These are phyloP conservation scores for Cettia cetti DNA, from an alignment of 2,113 vertebrate species.

Conservation along the genomic window DNA sequence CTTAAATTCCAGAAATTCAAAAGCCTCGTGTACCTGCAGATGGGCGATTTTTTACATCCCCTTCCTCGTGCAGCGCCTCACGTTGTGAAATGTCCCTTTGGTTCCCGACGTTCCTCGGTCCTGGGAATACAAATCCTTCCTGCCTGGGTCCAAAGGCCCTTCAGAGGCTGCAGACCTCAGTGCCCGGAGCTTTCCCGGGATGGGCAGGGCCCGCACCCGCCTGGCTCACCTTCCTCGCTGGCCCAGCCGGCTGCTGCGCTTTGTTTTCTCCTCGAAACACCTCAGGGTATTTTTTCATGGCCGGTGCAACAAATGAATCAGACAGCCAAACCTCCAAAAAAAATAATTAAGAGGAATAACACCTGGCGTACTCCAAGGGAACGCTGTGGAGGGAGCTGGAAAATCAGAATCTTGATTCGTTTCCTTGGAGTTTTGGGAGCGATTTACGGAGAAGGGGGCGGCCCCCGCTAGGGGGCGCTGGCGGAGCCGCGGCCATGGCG, in stretches of 20 bases:
- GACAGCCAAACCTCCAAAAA: not conserved
- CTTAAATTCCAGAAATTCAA: not conserved
- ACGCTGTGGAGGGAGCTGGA: not conserved
- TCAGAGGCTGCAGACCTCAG: too few species aligned
- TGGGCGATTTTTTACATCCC: not conserved
- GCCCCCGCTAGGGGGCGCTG: not conserved
- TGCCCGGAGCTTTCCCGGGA: not conserved
- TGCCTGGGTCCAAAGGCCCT: not conserved
- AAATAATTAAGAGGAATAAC: not conserved
- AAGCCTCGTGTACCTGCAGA: not conserved
- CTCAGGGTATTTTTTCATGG: not conserved
- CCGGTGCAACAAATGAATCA: not conserved
- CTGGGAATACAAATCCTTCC: not conserved
- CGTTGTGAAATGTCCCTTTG: not conserved
- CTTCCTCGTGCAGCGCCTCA: not conserved
- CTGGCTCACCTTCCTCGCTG: not conserved
- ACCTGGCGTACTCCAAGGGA: not conserved
- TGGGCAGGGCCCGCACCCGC: not conserved
- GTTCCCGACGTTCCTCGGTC: not conserved
- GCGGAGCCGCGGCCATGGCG: not conserved
- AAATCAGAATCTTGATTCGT: not conserved
- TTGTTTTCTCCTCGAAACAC: not conserved
- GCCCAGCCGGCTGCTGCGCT: not conserved
- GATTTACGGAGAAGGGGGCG: fast-evolving
- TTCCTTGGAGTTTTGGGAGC: not conserved